Base-by-base conservation (phyloP, 1,140 invertebrate genomes). In the Parapsyche elsis region DNA sequence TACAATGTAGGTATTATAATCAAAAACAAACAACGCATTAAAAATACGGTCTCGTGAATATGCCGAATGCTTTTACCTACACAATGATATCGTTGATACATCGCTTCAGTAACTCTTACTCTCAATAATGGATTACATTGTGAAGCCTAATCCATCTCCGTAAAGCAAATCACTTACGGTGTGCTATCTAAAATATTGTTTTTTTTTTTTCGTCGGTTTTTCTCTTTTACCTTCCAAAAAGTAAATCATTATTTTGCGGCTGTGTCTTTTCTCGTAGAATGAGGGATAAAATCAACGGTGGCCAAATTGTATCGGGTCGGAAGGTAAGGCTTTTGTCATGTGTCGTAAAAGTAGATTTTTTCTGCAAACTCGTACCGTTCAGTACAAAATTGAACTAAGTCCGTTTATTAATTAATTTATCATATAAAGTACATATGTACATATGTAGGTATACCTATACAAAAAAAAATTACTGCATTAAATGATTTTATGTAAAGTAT, bases 101-200 rank as follows among this genome's bases (percentile, higher is more conserved):
- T 73, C 71, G 71, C 71, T 73, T 24, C 71, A n/a, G 24, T 73
- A 73, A 73, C 71, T 73, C 71, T 73, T 73, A 38, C 45, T 73
- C 71, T 73, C 71, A 73, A 73, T 73, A 73, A 73, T 73, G 71
- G 71, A 73, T 73, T 73, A 38, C 45, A 21, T 46, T 73, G 71
- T 46, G 71, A 73, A 45, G 38, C 38, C 71, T 49, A 49, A 73
- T 73, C 71, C 45, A 73, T 73, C 71, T 73, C 71, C 45, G 38
- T 23, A 46, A 73, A 73, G 45, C 71, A 49, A 73, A 73, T 73
- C 71, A 73, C 71, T 73, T 73, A 73, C 71, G 45, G 38, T 46
- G 45, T 73, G 71, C 45, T 73, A 46, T 73, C 71, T 73, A 73
- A 73, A 73, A 73, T 73, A 38, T 24, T n/a, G 44, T 73, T 73